These are phyloP conservation scores for Papilio polytes DNA, from an alignment of 1,140 invertebrate species.

Conservation along the genomic window DNA sequence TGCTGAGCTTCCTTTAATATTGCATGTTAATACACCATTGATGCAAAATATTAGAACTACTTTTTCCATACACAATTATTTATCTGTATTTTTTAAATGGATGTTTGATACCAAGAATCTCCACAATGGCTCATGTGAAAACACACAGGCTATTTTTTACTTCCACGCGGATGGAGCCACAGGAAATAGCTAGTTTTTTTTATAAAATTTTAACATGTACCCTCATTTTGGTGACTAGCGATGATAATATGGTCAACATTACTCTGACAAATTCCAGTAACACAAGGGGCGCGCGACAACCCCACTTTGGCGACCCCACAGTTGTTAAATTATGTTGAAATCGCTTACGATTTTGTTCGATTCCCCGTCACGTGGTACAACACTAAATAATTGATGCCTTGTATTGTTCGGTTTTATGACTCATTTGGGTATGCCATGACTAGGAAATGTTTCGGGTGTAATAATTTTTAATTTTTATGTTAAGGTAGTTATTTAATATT, in stretches of 20 bases:
- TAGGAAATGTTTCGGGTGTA: neutral
- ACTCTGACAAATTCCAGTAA: constrained; percentile 33
- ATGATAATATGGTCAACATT: constrained; percentile 11
- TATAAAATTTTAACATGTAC: too few species aligned
- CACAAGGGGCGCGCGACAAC: constrained; percentile 23
- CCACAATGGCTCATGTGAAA: too few species aligned
- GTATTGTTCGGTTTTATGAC: constrained; percentile 36
- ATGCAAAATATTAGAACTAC: too few species aligned
- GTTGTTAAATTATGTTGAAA: constrained; percentile 35
- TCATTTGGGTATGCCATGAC: constrained; percentile 24
- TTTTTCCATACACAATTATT: too few species aligned
- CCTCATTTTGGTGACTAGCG: neutral
- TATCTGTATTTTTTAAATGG: too few species aligned
- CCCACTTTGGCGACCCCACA: constrained; percentile 27
- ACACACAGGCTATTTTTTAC: too few species aligned
- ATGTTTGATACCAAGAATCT: too few species aligned
- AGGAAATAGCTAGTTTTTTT: too few species aligned
- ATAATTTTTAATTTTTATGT: neutral
- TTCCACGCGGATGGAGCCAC: too few species aligned
- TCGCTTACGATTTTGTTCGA: constrained; percentile 28
- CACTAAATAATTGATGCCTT: constrained; percentile 36
- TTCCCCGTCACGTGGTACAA: constrained; percentile 33
- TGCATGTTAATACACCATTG: neutral
- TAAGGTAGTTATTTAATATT: neutral
- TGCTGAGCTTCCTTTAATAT: neutral